Evolutionary conservation across 2,888 invertebrate genomes (phyloP), one percentile per base, ranked within the genome.

Genomic region (Fabriciana adippe): DNA sequence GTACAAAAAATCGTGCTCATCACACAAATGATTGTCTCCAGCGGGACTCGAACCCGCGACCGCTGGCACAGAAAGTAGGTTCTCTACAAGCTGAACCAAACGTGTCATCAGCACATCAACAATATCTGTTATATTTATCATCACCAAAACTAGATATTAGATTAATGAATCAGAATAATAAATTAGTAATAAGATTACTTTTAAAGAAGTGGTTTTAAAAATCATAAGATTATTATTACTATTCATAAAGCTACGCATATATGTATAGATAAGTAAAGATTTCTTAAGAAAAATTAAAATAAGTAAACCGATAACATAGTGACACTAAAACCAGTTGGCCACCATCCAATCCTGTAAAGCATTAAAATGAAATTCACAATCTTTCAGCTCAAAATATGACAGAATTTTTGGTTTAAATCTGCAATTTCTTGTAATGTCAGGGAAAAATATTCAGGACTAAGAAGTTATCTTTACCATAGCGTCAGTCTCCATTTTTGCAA

Each of bases 351-450:
- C 60, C 47, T 50, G 56, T 53, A 63, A 67, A 16, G 51, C 55
- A 67, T 67, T 63, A 67, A 67, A 63, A 67, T 63, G 57, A 55
- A 56, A 57, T 56, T 57, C n/a, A 18, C 59, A 57, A 67, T 63
- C 47, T 57, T 59, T 64, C 64, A 64, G 50, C 18, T 55, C 55
- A 21, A 68, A 68, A 64, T 64, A 55, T 61, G 60, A 64, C 60
- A 56, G 53, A 57, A 45, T 54, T 65, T 65, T 45, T 55, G 60
- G 64, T 41, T 64, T 53, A 47, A 56, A 50, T 68, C 45, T 61
- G 50, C 60, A 55, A 45, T 54, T 64, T 64, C 56, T 59, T 50
- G 55, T 47, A 59, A 50, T 53, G 26, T 57, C 18, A 56, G 60
- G 50, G 68, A 56, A 64, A 64, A 60, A 60, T 56, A 50, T 68